These are phyloP conservation scores for Cryptus viduatorius DNA, from an alignment of 2,888 invertebrate species.

Conservation along the genomic window DNA sequence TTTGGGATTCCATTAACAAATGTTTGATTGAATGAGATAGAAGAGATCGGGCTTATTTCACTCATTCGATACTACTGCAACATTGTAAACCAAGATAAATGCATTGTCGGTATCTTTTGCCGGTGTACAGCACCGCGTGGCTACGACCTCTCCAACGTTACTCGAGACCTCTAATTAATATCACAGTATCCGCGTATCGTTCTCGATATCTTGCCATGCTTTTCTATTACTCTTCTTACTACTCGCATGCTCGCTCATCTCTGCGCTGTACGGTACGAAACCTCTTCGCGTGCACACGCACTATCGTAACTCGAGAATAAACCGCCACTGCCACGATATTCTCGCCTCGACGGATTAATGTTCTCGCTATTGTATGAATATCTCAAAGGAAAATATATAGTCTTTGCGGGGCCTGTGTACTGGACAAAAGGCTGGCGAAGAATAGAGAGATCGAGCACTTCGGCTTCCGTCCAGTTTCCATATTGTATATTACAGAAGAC, in stretches of 20 bases:
- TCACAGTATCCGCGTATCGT: constrained; percentile 7
- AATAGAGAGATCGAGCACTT: constrained; percentile 41
- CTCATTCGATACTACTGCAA: not conserved
- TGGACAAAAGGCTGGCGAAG: constrained; percentile 30
- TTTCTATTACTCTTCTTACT: constrained; percentile 7
- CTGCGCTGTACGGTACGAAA: not conserved
- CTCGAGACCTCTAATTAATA: constrained; percentile 35
- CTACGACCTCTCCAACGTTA: constrained; percentile 25
- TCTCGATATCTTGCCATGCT: constrained; percentile 32
- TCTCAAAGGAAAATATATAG: constrained; percentile 26
- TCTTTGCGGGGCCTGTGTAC: constrained; percentile 26
- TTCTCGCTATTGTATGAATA: constrained; percentile 36
- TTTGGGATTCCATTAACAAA: not conserved
- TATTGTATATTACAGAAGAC: not conserved
- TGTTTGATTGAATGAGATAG: constrained; percentile 1
- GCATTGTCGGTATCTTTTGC: not conserved
- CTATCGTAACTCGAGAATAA: constrained; percentile 24
- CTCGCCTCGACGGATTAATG: constrained; percentile 45
- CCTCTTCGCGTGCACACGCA: not conserved
- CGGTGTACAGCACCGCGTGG: not conserved
- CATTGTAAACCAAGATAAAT: not conserved
- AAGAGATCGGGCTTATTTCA: not conserved
- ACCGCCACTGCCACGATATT: constrained; percentile 28
- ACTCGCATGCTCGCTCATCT: not conserved
- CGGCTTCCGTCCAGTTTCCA: constrained; percentile 32